Evolutionary conservation across 2,797 vertebrate species (phyloP).

Genomic region (Mycteria americana): DNA sequence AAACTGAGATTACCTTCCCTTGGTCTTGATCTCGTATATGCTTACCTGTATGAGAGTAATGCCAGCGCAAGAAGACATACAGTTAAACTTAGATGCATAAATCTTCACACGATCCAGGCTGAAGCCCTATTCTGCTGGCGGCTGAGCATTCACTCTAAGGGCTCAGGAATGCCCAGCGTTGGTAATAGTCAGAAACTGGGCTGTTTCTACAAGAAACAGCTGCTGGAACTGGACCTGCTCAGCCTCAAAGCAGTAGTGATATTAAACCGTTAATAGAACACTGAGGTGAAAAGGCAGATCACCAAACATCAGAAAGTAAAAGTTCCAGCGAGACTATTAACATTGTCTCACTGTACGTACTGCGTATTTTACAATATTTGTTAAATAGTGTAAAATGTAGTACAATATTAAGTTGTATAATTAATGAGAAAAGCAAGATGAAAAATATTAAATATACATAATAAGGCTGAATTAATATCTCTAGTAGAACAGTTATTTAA

Average conservation of each 20-base stretch:
- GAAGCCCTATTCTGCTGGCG: not conserved
- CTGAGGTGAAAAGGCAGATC: not conserved
- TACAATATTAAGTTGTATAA: not conserved
- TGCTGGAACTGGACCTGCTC: not conserved
- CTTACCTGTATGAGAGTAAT: not conserved
- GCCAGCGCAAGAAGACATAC: not conserved
- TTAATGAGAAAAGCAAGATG: not conserved
- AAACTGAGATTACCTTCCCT: not conserved
- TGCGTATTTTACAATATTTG: not conserved
- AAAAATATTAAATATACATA: not conserved
- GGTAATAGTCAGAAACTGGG: not conserved
- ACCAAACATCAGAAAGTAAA: not conserved
- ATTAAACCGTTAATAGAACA: not conserved
- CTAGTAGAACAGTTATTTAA: not conserved
- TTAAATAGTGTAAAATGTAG: not conserved
- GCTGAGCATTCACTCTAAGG: not conserved
- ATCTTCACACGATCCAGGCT: not conserved
- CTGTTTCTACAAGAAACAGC: not conserved
- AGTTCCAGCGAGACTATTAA: not conserved
- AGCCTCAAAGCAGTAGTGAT: not conserved
- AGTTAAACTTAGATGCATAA: not conserved
- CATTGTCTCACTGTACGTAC: not conserved
- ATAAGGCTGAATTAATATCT: not conserved
- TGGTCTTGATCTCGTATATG: not conserved
- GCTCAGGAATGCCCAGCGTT: not conserved